phyloP scores from a whole-genome alignment of 1,140 invertebrate genomes.

The Brachionus sp. region DNA sequence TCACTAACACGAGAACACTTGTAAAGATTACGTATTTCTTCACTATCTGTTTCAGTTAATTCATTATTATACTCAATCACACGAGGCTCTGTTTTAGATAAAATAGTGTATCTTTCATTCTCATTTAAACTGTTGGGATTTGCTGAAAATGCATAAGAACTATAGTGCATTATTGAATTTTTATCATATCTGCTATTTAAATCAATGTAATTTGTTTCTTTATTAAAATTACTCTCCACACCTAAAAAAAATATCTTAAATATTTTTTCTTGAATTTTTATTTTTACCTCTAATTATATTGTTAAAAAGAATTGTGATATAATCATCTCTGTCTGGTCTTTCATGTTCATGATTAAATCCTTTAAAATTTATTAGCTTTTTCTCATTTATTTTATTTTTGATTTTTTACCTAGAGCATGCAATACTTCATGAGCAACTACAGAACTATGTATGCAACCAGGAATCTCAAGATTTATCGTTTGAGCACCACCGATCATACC shows the following conservation, averaged over 20 bases:
- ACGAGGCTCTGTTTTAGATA: background rate
- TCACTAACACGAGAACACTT: background rate
- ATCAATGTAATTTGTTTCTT: background rate
- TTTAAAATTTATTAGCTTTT: slow-evolving; percentile 50
- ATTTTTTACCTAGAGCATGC: background rate
- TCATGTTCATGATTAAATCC: slow-evolving; percentile 49
- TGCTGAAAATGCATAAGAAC: slow-evolving; percentile 68
- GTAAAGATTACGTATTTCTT: background rate
- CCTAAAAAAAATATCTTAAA: background rate
- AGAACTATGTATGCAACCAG: background rate
- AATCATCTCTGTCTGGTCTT: slow-evolving; percentile 15
- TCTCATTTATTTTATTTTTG: slow-evolving; percentile 51
- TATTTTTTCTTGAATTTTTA: background rate
- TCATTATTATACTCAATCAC: background rate
- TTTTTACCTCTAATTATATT: background rate
- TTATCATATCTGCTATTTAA: slow-evolving; percentile 67
- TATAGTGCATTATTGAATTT: slow-evolving; percentile 79
- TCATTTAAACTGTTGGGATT: slow-evolving; percentile 48
- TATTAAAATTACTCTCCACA: background rate
- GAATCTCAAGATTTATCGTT: background rate
- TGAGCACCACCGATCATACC: background rate
- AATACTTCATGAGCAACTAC: background rate
- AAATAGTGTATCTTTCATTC: slow-evolving; percentile 65
- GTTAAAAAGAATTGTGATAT: background rate
- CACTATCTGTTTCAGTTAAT: background rate